Evolutionary conservation across 2,888 invertebrate genomes (phyloP), one percentile per base, ranked within the genome.

Genomic region (Pristionchus arcanus): DNA sequence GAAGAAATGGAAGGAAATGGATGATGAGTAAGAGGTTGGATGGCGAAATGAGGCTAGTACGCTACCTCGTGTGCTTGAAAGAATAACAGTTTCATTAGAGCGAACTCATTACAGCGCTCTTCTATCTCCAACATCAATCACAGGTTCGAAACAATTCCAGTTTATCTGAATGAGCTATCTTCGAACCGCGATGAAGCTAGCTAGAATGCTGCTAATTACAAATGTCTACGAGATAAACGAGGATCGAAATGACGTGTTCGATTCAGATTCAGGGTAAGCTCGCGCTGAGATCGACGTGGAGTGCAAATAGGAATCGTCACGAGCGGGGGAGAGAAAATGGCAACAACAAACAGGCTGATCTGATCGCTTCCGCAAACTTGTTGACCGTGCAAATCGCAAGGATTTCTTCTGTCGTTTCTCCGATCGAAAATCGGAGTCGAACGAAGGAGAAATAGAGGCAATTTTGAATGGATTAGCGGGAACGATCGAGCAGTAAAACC

Each of bases 301-400:
- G 9, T 42, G 42, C 42, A 77, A 37, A 49, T 42, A 77, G 49
- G 81, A 53, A 34, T 81, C 25, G 37, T 81, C 81, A 81, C 81
- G 81, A 53, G n/a, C n/a, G 77, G 28, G 68, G 5, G n/a, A n/a
- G 42, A 77, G 49, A 9, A 34, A 49, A 28, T 11, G 37, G 77
- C 77, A 77, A 77, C 77, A 81, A 42, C 49, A 53, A 71, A 81
- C 49, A 34, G n/a, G 25, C 11, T 53, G n/a, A 81, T 81, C 81
- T n/a, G n/a, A 15, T 49, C 42, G 42, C 53, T 53, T 28, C 28
- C 53, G 28, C 81, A 74, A 74, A 74, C 37, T 37, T 71, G 68
- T 71, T 71, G 68, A 71, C 31, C 68, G 15, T 21, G 63, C 21
- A 5, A 59, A 25, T 59, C 59, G 59, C 59, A 1, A 16, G 59